phyloP scores from a whole-genome alignment of 37 sponge, comb jelly and placozoan genomes.

The Chondrilla cf. caribensis region DNA sequence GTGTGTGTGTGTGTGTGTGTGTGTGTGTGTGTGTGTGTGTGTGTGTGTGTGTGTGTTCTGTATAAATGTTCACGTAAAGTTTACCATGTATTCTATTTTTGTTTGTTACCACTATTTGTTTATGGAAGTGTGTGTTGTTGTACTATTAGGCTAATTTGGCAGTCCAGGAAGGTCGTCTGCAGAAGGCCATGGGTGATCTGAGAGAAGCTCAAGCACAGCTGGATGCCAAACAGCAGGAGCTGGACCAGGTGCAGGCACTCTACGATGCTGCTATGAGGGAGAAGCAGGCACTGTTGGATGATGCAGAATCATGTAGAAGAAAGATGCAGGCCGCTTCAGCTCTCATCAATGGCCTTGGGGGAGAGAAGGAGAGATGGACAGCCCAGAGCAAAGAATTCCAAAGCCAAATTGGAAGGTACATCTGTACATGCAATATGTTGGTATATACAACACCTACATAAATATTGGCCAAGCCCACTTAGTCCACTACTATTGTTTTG shows the following conservation, averaged over 20 bases:
- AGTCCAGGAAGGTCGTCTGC: slow-evolving; percentile 86
- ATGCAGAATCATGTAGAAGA: slow-evolving; percentile 88
- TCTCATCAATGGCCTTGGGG: slow-evolving; percentile 89
- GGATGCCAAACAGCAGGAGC: slow-evolving; percentile 94
- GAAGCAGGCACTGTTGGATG: slow-evolving; percentile 84
- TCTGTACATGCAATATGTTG: not conserved
- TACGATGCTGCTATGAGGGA: slow-evolving; percentile 96
- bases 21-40: too few species aligned
- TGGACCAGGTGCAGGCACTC: slow-evolving; percentile 82
- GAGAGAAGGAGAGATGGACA: slow-evolving; percentile 98
- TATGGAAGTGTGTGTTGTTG: not conserved
- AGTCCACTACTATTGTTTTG: too few species aligned
- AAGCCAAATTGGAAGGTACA: slow-evolving; percentile 72
- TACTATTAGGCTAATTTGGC: slow-evolving; percentile 71
- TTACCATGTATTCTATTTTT: too few species aligned
- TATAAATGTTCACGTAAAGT: too few species aligned
- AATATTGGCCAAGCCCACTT: too few species aligned
- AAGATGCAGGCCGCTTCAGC: slow-evolving; percentile 96
- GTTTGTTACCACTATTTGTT: not conserved
- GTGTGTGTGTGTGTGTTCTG: too few species aligned
- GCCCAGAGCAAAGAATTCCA: slow-evolving; percentile 96
- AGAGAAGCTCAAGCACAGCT: slow-evolving; percentile 86
- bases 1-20: too few species aligned
- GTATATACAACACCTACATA: too few species aligned
- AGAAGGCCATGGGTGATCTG: slow-evolving; percentile 74